A percentile compares a stretch with the other conserved stretches of the same genome.
Evolutionary conservation across 2,888 invertebrate species (phyloP).

Genomic region (Ochlodes sylvanus): DNA sequence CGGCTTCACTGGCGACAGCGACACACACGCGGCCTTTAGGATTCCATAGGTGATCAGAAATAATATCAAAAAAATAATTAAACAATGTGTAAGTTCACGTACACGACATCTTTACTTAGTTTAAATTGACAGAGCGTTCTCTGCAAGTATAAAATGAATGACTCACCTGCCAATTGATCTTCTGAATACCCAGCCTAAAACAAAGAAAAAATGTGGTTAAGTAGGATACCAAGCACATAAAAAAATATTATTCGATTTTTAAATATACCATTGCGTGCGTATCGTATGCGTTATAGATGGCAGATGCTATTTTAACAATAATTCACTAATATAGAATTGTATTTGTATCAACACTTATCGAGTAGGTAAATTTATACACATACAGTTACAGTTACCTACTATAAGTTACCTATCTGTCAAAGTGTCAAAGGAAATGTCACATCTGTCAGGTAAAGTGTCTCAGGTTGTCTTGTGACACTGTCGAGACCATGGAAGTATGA

Average conservation of each 20-base stretch:
- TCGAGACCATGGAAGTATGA: too few relatives aligned
- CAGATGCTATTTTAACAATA: not conserved
- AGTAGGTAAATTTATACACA: not conserved
- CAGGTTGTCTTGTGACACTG: too few relatives aligned
- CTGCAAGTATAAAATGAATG: slow-evolving; percentile 38
- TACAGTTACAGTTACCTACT: not conserved
- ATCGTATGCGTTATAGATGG: not conserved
- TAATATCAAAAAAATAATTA: not conserved
- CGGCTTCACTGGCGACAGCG: slow-evolving; percentile 49
- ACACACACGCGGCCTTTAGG: slow-evolving; percentile 13
- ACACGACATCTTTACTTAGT: slow-evolving; percentile 20
- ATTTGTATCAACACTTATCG: not conserved
- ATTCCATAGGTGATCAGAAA: not conserved
- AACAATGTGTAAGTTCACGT: too few relatives aligned
- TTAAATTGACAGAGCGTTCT: slow-evolving; percentile 9
- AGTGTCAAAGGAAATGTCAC: not conserved
- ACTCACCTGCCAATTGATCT: slow-evolving; percentile 97
- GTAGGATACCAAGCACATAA: not conserved
- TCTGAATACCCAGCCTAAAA: slow-evolving; percentile 94
- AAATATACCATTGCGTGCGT: slow-evolving; percentile 25
- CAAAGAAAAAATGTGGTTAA: slow-evolving; percentile 41
- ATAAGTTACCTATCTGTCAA: not conserved
- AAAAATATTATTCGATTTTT: not conserved
- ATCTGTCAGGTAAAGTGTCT: not conserved
- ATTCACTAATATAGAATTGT: not conserved